Percentiles rank a stretch among this genome's conserved stretches.
Evolutionary conservation across 2,797 vertebrate species (phyloP).

Genomic region (Clamator glandarius): DNA sequence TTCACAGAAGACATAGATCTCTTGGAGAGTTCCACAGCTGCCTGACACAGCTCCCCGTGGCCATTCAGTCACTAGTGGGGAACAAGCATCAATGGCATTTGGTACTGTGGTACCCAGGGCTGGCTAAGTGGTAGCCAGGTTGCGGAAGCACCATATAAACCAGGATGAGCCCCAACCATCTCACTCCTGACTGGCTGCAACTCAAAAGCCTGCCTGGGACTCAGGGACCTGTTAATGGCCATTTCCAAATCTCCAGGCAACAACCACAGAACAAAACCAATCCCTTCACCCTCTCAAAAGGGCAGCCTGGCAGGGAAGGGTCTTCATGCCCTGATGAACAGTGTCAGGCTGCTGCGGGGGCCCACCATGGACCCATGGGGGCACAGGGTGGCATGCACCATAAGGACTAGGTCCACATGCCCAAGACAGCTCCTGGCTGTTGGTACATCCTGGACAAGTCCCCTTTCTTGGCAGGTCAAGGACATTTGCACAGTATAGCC

Average conservation of each 20-base stretch:
- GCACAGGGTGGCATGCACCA: fast-evolving
- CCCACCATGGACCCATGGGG: fast-evolving
- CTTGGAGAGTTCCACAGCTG: neutral
- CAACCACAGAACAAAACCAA: neutral
- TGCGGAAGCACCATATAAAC: neutral
- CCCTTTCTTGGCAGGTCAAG: neutral
- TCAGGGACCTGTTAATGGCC: fast-evolving
- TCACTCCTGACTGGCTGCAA: neutral
- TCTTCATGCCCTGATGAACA: neutral
- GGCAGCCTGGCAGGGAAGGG: neutral
- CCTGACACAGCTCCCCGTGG: neutral
- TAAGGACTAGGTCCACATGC: fast-evolving
- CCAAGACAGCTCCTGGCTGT: neutral
- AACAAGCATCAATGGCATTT: fast-evolving
- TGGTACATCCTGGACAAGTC: neutral
- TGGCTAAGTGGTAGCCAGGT: neutral
- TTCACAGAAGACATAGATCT: neutral
- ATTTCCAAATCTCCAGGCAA: neutral
- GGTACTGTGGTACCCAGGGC: fast-evolving
- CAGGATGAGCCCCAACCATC: neutral
- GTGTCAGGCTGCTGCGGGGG: fast-evolving
- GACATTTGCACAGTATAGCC: fast-evolving
- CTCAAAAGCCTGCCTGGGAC: neutral
- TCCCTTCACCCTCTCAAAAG: neutral
- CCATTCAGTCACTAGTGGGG: fast-evolving